These are phyloP conservation scores for Camponotus vicinus DNA, from an alignment of 1,140 invertebrate genomes.

Conservation along the genomic window DNA sequence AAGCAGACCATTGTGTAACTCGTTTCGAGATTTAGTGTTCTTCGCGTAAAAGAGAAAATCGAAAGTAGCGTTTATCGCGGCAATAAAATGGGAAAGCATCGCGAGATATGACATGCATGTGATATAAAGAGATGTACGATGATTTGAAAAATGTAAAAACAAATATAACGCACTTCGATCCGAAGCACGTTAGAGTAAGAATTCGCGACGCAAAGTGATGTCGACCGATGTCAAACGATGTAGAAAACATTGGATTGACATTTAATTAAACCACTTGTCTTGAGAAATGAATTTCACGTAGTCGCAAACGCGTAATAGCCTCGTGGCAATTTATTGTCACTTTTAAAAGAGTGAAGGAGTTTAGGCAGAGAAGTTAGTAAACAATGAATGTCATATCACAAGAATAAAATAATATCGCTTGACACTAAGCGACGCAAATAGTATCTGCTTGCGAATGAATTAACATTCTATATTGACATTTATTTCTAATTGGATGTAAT, in stretches of 20 bases:
- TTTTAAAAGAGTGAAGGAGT: neutral
- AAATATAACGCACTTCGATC: neutral
- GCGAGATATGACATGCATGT: constrained; percentile 5
- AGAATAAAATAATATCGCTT: constrained; percentile 3
- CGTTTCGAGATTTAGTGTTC: constrained; percentile 43
- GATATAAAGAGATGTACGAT: neutral
- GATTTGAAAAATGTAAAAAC: constrained; percentile 14
- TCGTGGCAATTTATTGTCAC: constrained; percentile 22
- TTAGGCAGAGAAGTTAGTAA: neutral
- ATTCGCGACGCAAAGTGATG: constrained; percentile 5
- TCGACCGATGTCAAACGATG: constrained; percentile 47
- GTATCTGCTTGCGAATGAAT: neutral
- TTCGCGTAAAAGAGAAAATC: neutral
- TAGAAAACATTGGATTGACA: constrained; percentile 51
- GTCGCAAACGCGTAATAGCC: constrained; percentile 11
- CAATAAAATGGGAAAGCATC: constrained; percentile 3
- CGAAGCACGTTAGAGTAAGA: neutral
- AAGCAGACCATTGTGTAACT: constrained; percentile 44
- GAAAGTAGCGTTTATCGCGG: constrained; percentile 25
- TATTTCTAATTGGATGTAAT: neutral
- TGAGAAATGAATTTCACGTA: constrained; percentile 31
- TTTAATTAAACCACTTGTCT: constrained; percentile 55
- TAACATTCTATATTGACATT: constrained; percentile 25
- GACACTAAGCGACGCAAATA: neutral
- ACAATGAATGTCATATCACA: neutral